phyloP scores from a whole-genome alignment of 2,888 invertebrate species.

The Cremastinae sp. region DNA sequence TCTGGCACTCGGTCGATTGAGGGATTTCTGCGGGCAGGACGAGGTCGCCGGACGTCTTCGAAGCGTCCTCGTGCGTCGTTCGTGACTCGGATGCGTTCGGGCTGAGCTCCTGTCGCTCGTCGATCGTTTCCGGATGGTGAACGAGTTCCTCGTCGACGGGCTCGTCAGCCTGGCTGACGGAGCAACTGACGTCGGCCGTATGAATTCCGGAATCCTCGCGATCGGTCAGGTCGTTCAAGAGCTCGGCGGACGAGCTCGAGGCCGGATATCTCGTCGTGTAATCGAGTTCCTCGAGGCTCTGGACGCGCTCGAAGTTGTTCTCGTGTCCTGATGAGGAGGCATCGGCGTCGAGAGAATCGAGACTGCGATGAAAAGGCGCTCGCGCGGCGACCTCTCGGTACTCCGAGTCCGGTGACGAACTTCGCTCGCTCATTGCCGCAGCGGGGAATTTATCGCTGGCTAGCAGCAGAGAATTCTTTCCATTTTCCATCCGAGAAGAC shows the following conservation, averaged over 20 bases:
- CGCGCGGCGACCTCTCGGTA: conserved; percentile 68
- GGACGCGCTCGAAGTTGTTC: conserved; percentile 85
- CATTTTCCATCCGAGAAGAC: conserved; percentile 46
- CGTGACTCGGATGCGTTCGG: conserved; percentile 59
- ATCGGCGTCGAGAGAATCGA: conserved; percentile 85
- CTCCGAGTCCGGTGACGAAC: conserved; percentile 78
- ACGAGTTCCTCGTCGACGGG: conserved; percentile 82
- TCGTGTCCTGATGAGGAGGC: conserved; percentile 80
- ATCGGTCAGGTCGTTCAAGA: conserved; percentile 84
- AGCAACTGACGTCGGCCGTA: conserved; percentile 89
- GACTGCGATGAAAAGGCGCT: conserved; percentile 83
- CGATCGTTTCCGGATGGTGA: conserved; percentile 65
- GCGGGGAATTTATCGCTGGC: conserved; percentile 5
- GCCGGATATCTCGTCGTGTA: conserved; percentile 81
- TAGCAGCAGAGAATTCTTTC: background rate
- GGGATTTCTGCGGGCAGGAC: background rate
- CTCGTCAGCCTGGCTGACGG: conserved; percentile 88
- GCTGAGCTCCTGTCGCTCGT: conserved; percentile 70
- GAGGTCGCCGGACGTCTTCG: conserved; percentile 4
- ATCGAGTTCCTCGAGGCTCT: conserved; percentile 85
- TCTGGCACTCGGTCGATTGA: conserved; percentile 59
- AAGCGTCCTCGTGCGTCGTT: conserved; percentile 53
- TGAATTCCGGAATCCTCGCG: conserved; percentile 91
- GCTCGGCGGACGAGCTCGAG: conserved; percentile 84
- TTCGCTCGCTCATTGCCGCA: conserved; percentile 71